Evolutionary conservation across 92 coral and sea anemone genomes (phyloP), one percentile per base, ranked within the genome.

Genomic region (Epizoanthus fatuus): DNA sequence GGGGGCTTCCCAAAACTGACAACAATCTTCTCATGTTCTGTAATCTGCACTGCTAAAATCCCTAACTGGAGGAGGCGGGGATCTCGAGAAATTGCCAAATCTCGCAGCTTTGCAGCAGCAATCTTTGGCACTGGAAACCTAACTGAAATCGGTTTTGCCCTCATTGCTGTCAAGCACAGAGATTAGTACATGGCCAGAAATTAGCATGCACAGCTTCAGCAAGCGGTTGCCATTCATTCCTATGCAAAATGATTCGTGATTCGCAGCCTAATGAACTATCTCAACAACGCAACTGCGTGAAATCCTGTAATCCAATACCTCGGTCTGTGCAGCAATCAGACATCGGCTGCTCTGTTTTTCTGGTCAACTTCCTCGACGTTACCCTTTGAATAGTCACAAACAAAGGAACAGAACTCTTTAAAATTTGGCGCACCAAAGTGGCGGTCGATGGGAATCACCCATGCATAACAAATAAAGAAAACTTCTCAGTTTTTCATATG

Each of bases 21-120:
- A 52, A 92, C 98, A 92, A 94, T 92, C 79, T 92, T 94, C 81
- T 94, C 98, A 60, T 93, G 91, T 86, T 94, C 95, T 67, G 89
- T 84, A 73, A 94, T 92, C 93, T 94, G 95, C 85, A 94, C 98
- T 59, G 98, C 98, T 51, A 94, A 81, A 32, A 94, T 90, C 7
- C 98, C 98, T 71, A 94, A 91, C 78, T 94, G 91, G 72, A 94
- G 82, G 39, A 94, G 88, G 22, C 98, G 91, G 22, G 93, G 93
- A 81, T 94, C 98, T 86, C 80, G 88, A 53, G 91, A 88, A 69
- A 94, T 88, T 52, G 98, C 98, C 95, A 94, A 81, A 8, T 85
- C 80, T 66, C 98, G 93, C 71, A 94, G 93, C 70, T 76, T 94
- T 63, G 92, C 87, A 13, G 93, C 94, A 29, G 98, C 95, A 52